A percentile compares a stretch with the other conserved stretches of the same genome.
Evolutionary conservation across 1,140 invertebrate species (phyloP).

Genomic region (Leptonema lineaticorne): DNA sequence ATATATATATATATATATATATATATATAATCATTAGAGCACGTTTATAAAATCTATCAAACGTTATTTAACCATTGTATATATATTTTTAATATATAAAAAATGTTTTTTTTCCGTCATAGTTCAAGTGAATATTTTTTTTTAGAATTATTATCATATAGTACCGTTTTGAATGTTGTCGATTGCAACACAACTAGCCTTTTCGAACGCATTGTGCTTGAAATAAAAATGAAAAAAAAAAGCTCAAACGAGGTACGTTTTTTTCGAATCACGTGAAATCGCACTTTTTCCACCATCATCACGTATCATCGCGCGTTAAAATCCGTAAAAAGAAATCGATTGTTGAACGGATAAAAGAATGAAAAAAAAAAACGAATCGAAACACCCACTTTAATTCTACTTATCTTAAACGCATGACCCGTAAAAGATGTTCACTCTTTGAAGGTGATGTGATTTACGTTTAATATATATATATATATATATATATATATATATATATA

Average conservation of each 20-base stretch:
- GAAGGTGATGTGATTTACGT: too few relatives aligned
- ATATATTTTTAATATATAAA: not conserved
- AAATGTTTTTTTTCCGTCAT: not conserved
- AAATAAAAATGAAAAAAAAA: too few relatives aligned
- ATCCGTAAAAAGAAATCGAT: not conserved
- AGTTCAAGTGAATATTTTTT: slow-evolving; percentile 13
- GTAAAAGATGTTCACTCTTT: too few relatives aligned
- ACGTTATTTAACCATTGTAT: slow-evolving; percentile 6
- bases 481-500: too few relatives aligned
- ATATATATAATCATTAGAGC: too few relatives aligned
- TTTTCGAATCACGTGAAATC: slow-evolving; percentile 5
- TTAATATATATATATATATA: too few relatives aligned
- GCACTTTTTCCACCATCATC: not conserved
- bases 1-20: too few relatives aligned
- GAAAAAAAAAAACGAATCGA: too few relatives aligned
- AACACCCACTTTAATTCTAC: not conserved
- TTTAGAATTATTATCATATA: slow-evolving; percentile 7
- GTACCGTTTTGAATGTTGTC: slow-evolving; percentile 14
- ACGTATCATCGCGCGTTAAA: not conserved
- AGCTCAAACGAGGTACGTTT: too few relatives aligned
- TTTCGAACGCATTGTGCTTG: slow-evolving; percentile 1
- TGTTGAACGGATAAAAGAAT: too few relatives aligned
- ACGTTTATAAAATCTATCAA: too few relatives aligned
- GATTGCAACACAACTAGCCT: not conserved
- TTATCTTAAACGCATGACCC: too few relatives aligned